phyloP scores from a whole-genome alignment of 2,113 vertebrate species.

The Malurus melanocephalus region DNA sequence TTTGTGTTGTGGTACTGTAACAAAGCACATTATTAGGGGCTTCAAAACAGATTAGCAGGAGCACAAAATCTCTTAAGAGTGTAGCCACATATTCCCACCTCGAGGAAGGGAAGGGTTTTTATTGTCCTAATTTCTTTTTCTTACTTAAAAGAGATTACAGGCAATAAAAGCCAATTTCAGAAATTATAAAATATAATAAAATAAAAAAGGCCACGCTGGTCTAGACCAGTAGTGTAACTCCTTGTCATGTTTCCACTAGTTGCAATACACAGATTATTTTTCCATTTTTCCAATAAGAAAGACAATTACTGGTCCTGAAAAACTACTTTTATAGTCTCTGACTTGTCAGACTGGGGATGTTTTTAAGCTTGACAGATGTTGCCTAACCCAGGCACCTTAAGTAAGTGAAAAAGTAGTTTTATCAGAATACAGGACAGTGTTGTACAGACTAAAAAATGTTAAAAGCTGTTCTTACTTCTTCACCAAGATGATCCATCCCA shows the following conservation, averaged over 20 bases:
- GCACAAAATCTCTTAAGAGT: neutral
- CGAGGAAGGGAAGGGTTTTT: neutral
- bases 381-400: neutral
- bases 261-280: neutral
- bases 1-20: neutral
- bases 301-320: neutral
- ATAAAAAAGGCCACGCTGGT: neutral
- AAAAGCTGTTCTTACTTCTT: conserved; percentile 78
- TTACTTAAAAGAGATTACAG: neutral
- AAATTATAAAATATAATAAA: neutral
- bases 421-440: neutral
- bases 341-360: neutral
- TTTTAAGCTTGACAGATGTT: neutral
- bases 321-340: neutral
- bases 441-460: neutral
- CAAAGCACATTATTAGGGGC: neutral
- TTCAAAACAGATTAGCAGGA: neutral
- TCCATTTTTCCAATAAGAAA: no score
- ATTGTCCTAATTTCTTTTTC: neutral
- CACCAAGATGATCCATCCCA: conserved; percentile 86
- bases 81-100: neutral
- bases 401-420: neutral
- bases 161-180: neutral
- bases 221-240: neutral
- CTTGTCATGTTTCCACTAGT: neutral